Conservation (phyloP, 1,140 invertebrate species). For the Drosophila watanabei region DNA sequence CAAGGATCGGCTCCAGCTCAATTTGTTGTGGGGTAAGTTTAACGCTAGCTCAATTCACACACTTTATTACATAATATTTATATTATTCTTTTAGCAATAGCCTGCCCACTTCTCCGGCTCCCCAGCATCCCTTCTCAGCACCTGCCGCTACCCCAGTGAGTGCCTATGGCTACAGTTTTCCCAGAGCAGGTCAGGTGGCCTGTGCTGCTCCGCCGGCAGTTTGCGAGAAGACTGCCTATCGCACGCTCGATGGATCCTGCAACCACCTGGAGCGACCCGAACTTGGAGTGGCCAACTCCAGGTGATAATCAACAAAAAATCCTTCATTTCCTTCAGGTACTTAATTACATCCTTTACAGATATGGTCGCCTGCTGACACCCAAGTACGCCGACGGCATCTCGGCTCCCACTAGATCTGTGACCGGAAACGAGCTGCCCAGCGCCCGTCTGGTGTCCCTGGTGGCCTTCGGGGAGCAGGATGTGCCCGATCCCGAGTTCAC, state of each 20-base stretch:
- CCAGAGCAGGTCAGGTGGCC: constrained; percentile 59
- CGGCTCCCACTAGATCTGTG: constrained; percentile 87
- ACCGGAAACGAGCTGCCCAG: constrained; percentile 89
- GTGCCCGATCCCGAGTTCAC: constrained; percentile 90
- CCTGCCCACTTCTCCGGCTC: constrained; percentile 65
- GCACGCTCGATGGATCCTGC: constrained; percentile 93
- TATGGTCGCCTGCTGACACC: constrained; percentile 92
- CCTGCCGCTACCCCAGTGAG: constrained; percentile 17
- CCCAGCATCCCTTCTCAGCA: constrained; percentile 61
- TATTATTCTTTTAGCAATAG: constrained; percentile 55
- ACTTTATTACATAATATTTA: neutral
- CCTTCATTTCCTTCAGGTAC: neutral
- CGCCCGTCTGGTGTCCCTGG: constrained; percentile 89
- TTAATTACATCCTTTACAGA: constrained; percentile 49
- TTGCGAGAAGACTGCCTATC: constrained; percentile 88
- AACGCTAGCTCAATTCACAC: too few relatives aligned
- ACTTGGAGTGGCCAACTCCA: constrained; percentile 90
- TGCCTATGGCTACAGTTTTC: constrained; percentile 63
- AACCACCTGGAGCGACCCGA: constrained; percentile 92
- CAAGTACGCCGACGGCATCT: constrained; percentile 93
- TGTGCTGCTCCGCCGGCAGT: constrained; percentile 85
- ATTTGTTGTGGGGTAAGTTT: constrained; percentile 48
- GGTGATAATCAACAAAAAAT: constrained; percentile 1
- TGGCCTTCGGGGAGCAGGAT: constrained; percentile 89
- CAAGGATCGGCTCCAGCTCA: constrained; percentile 42